Percentiles rank a stretch among this genome's conserved stretches.
phyloP scores from a whole-genome alignment of 2,888 invertebrate genomes.

The Heliconius ismenius region DNA sequence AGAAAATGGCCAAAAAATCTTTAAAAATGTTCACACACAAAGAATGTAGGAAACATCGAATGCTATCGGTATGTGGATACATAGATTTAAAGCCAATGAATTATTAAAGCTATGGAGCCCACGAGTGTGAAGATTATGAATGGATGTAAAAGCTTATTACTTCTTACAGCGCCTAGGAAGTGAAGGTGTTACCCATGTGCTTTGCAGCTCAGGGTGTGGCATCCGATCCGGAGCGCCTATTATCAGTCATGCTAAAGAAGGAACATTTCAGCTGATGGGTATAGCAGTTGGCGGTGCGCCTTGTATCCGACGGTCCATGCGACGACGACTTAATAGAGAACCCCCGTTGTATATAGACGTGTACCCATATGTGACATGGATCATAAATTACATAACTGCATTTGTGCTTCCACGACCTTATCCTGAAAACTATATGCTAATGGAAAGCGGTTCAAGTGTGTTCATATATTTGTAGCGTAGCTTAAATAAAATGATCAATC shows the following conservation, averaged over 20 bases:
- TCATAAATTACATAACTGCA: conserved; percentile 66
- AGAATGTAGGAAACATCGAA: conserved; percentile 64
- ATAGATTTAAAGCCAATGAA: not conserved
- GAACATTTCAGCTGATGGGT: conserved; percentile 66
- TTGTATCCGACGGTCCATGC: conserved; percentile 59
- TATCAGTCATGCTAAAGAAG: conserved; percentile 59
- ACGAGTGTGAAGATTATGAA: not conserved
- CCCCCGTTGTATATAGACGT: conserved; percentile 71
- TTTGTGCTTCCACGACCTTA: conserved; percentile 63
- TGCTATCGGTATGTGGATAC: conserved; percentile 55
- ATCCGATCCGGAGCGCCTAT: conserved; percentile 69
- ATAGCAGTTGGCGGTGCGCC: conserved; percentile 61
- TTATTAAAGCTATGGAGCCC: not conserved
- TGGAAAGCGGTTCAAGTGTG: conserved; percentile 57
- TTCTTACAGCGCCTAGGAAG: conserved; percentile 58
- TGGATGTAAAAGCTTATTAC: not conserved
- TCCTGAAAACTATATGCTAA: conserved; percentile 58
- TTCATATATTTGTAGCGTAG: not conserved
- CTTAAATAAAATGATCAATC: not conserved
- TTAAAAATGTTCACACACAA: conserved; percentile 65
- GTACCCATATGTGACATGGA: conserved; percentile 68
- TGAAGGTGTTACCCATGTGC: conserved; percentile 65
- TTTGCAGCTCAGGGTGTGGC: conserved; percentile 71
- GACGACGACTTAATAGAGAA: conserved; percentile 60
- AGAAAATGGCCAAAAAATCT: conserved; percentile 70